Conservation (phyloP, 2,797 vertebrate genomes). For the Notoglanidium macrostoma region DNA sequence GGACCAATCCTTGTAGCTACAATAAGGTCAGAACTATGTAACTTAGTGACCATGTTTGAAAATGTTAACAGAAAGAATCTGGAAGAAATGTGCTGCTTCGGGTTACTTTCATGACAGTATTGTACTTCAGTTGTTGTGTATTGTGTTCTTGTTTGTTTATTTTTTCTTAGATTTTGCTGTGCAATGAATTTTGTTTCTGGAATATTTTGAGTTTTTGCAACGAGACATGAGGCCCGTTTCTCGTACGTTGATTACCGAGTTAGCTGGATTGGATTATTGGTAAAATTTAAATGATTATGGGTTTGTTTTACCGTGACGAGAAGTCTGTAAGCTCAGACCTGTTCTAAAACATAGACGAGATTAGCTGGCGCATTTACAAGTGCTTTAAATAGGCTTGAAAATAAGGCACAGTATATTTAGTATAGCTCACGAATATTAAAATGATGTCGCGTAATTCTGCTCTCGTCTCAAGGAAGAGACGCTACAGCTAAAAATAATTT, state of each 20-base stretch:
- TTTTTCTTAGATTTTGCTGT: background rate
- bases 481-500: background rate
- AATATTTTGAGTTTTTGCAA: background rate
- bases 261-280: background rate
- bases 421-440: background rate
- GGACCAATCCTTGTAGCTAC: background rate
- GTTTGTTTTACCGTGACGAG: background rate
- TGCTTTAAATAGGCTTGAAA: background rate
- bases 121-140: background rate
- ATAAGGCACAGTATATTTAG: background rate
- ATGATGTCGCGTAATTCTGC: background rate
- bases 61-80: background rate
- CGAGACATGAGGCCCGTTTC: background rate
- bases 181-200: constrained; percentile 1
- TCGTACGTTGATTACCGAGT: background rate
- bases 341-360: background rate
- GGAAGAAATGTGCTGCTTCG: background rate
- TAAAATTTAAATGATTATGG: background rate
- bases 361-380: background rate
- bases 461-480: background rate
- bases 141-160: background rate
- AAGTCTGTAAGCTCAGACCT: background rate
- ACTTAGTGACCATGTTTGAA: background rate
- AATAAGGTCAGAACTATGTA: background rate
- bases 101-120: background rate